Conservation (phyloP, 2,797 vertebrate species). For the Sus cebifrons region DNA sequence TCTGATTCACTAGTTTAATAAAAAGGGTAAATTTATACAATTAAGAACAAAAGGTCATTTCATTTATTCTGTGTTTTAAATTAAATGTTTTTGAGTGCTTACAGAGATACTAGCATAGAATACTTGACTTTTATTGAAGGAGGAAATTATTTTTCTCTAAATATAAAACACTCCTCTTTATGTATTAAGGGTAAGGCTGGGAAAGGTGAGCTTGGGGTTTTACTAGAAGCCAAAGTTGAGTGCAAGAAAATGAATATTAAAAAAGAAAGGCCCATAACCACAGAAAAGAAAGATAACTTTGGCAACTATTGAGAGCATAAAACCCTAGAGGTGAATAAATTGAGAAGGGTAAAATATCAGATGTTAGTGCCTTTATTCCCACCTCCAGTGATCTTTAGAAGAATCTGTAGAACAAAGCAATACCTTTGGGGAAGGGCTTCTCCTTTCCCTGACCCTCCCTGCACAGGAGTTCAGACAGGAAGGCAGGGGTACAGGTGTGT, state of each 20-base stretch:
- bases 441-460: neutral
- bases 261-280: neutral
- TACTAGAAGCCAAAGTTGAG: neutral
- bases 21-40: neutral
- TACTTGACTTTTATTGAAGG: neutral
- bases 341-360: neutral
- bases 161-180: neutral
- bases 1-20: constrained; percentile 50
- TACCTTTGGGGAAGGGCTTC: neutral
- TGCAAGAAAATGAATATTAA: constrained; percentile 37
- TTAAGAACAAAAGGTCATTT: neutral
- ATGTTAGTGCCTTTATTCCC: neutral
- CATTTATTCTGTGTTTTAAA: constrained; percentile 37
- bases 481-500: accelerated
- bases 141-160: neutral
- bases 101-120: neutral
- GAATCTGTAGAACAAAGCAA: neutral
- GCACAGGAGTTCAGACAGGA: neutral
- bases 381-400: neutral
- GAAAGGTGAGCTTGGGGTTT: neutral
- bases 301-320: neutral
- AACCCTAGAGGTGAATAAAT: neutral
- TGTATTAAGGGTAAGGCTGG: neutral
- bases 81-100: neutral
- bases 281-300: neutral